Evolutionary conservation across 2,797 vertebrate species (phyloP).

Genomic region (Simalia tracyae): DNA sequence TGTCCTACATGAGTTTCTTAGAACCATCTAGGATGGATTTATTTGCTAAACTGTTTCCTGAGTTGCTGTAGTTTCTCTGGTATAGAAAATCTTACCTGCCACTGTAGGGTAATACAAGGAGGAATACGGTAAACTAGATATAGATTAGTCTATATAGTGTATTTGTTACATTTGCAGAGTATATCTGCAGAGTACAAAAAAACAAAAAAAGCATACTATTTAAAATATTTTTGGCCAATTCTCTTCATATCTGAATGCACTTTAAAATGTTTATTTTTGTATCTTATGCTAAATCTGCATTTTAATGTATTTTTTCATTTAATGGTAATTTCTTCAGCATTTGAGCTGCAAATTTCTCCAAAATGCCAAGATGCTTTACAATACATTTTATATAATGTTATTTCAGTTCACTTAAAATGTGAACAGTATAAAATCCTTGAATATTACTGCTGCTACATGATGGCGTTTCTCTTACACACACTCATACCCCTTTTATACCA

Average conservation of each 20-base stretch:
- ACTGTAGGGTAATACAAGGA: background rate
- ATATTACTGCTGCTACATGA: background rate
- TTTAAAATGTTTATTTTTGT: background rate
- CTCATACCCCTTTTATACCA: background rate
- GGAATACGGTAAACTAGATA: background rate
- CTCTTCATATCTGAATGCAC: background rate
- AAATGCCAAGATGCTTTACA: background rate
- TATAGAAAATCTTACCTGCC: background rate
- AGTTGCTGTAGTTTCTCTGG: background rate
- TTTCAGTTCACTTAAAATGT: background rate
- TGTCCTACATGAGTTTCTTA: constrained; percentile 9
- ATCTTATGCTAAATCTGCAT: background rate
- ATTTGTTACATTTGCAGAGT: background rate
- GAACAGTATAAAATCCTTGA: background rate
- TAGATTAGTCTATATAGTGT: background rate
- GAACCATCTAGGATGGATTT: constrained; percentile 2
- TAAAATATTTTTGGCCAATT: background rate
- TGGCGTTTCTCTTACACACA: background rate
- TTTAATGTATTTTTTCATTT: background rate
- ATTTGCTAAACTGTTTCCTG: background rate
- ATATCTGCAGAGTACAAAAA: background rate
- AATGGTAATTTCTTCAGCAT: background rate
- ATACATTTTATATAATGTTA: background rate
- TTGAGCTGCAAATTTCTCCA: background rate
- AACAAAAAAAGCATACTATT: background rate